Evolutionary conservation across 1,140 invertebrate genomes (phyloP).

Genomic region (Calliphora vicina): DNA sequence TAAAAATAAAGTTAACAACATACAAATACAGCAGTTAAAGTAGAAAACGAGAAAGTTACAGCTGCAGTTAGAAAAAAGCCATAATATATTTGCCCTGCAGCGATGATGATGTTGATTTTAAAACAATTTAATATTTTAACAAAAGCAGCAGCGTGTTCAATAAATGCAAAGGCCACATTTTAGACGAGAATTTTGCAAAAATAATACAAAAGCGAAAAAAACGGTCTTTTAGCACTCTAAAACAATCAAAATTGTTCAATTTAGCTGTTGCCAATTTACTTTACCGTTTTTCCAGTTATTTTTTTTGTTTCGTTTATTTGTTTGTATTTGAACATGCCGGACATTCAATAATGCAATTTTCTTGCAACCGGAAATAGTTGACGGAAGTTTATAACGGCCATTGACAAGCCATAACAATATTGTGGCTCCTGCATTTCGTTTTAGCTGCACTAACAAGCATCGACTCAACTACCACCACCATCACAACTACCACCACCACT

Average conservation of each 20-base stretch:
- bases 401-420: slow-evolving; percentile 33
- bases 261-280: not conserved
- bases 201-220: not conserved
- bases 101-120: not conserved
- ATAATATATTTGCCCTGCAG: not conserved
- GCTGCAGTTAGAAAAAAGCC: not conserved
- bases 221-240: not conserved
- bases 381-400: slow-evolving; percentile 39
- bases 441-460: not conserved
- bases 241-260: not conserved
- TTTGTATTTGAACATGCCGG: slow-evolving; percentile 8
- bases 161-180: not conserved
- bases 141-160: not conserved
- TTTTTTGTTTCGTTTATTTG: too few relatives aligned
- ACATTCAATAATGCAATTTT: slow-evolving; percentile 39
- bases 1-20: not conserved
- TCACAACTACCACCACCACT: too few relatives aligned
- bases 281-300: too few relatives aligned
- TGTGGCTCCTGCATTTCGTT: not conserved
- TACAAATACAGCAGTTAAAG: not conserved
- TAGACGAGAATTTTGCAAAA: not conserved
- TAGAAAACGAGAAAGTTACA: not conserved
- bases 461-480: too few relatives aligned
- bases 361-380: slow-evolving; percentile 41
- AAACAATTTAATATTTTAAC: not conserved